Evolutionary conservation across 1,140 invertebrate genomes (phyloP), one percentile per base, ranked within the genome.

Genomic region (Archivesica marissinica): DNA sequence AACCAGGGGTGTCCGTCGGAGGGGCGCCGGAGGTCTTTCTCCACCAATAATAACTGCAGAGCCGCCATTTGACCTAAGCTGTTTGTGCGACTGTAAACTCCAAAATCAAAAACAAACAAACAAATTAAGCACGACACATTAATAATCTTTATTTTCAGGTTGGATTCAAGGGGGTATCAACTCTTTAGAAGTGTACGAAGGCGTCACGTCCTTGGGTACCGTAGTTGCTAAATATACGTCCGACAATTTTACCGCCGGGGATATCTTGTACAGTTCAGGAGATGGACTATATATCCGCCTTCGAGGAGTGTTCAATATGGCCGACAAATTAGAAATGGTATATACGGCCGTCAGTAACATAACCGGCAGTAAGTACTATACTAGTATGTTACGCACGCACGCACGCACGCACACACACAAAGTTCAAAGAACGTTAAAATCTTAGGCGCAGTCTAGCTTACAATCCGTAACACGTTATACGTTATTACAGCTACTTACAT

Each of bases 251-350:
- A 92, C 90, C 0, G 74, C 87, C 15, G 88, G 86, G 2, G 61
- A 75, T 4, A 79, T 87, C 74, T 68, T 88, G 20, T 86, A 82
- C 35, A 88, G 78, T 23, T 77, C 86, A 0, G 79, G 84, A 23
- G 72, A 88, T 11, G 89, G 90, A 2, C 86, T 93, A 20, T 93
- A 92, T 78, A 88, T 92, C 35, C 85, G 91, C 28, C 79, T 93
- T 4, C 74, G 87, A 28, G 92, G 91, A 9, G 89, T 88, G 0
- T 89, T 91, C 64, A 91, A 90, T 87, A 87, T 79, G 11, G 86
- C 90, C 0, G 92, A 93, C 70, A 90, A 85, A 56, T 76, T 93
- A n/a, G 87, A 85, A 20, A 91, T 92, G 80, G 88, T 90, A n/a
- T 93, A 85, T 44, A 89, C 92, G 17, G 90, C 88, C 0, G 90